Percentiles rank a stretch among this genome's conserved stretches.
Evolutionary conservation across 2,888 invertebrate species (phyloP).

Genomic region (Drosophila mayaguana): DNA sequence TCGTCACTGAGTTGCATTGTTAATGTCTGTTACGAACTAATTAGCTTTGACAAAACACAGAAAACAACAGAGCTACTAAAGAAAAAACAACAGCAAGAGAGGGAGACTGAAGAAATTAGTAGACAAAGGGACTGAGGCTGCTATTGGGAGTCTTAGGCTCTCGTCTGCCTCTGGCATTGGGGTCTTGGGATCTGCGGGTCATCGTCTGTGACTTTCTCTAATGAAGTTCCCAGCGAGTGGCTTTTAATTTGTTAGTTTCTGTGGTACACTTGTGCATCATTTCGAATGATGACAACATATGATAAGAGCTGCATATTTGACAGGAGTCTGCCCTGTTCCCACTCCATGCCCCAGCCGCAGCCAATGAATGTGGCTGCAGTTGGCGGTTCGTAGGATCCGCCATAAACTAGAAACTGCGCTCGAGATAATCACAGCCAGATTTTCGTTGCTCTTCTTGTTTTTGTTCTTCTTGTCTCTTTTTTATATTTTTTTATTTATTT

Average conservation of each 20-base stretch:
- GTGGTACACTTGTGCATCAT: constrained; percentile 62
- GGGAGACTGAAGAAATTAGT: constrained; percentile 60
- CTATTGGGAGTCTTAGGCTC: no score
- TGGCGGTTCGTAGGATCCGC: constrained; percentile 61
- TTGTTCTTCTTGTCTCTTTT: not conserved
- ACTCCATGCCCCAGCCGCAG: not conserved
- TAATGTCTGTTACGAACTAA: constrained; percentile 78
- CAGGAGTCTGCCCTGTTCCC: constrained; percentile 34
- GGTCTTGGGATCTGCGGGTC: constrained; percentile 50
- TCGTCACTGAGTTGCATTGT: constrained; percentile 72
- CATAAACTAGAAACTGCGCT: constrained; percentile 56
- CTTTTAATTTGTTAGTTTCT: constrained; percentile 63
- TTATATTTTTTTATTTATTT: constrained; percentile 27
- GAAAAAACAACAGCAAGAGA: constrained; percentile 45
- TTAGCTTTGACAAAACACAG: constrained; percentile 82
- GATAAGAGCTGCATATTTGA: constrained; percentile 65
- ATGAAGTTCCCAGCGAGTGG: constrained; percentile 76
- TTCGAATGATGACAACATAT: constrained; percentile 64
- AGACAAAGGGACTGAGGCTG: constrained; percentile 31
- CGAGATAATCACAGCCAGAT: constrained; percentile 51
- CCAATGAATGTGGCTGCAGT: constrained; percentile 57
- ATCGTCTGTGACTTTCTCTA: constrained; percentile 73
- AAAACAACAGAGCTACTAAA: constrained; percentile 66
- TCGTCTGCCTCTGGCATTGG: constrained; percentile 7
- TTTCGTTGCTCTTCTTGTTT: constrained; percentile 22